Evolutionary conservation across 2,797 vertebrate genomes (phyloP).

Genomic region (Brachyrhaphis roseni): DNA sequence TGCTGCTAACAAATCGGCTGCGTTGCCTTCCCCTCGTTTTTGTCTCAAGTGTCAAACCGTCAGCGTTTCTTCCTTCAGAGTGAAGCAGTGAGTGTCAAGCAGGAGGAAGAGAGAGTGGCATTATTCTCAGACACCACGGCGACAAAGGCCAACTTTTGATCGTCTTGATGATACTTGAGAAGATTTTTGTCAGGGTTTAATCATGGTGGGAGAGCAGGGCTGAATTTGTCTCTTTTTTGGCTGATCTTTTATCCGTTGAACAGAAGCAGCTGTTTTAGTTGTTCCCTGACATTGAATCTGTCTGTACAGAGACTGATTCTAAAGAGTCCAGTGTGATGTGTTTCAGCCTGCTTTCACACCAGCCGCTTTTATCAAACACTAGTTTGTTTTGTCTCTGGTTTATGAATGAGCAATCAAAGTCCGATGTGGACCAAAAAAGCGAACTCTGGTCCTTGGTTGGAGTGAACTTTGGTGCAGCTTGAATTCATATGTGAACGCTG

Average conservation of each 20-base stretch:
- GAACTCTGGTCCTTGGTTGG: neutral
- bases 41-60: slow-evolving; percentile 57
- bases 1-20: slow-evolving; percentile 60
- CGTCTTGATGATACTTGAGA: slow-evolving; percentile 38
- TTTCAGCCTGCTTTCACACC: neutral
- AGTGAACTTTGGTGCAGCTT: too few species aligned
- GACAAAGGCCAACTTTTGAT: slow-evolving; percentile 42
- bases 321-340: neutral
- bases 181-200: slow-evolving; percentile 45
- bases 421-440: neutral
- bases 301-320: slow-evolving; percentile 3
- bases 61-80: slow-evolving; percentile 43
- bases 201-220: slow-evolving; percentile 32
- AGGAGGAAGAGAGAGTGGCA: slow-evolving; percentile 32
- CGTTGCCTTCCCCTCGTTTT: slow-evolving; percentile 46
- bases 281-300: slow-evolving; percentile 10
- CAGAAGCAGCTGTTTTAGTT: slow-evolving; percentile 6
- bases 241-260: slow-evolving; percentile 10
- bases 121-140: slow-evolving; percentile 39
- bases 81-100: slow-evolving; percentile 58
- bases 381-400: neutral
- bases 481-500: too few species aligned
- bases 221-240: slow-evolving; percentile 26
- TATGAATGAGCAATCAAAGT: neutral
- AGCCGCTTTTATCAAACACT: neutral